Percentiles rank a stretch among this genome's conserved stretches.
Evolutionary conservation across 2,888 invertebrate species (phyloP).

Genomic region (Tachystola acroxantha): DNA sequence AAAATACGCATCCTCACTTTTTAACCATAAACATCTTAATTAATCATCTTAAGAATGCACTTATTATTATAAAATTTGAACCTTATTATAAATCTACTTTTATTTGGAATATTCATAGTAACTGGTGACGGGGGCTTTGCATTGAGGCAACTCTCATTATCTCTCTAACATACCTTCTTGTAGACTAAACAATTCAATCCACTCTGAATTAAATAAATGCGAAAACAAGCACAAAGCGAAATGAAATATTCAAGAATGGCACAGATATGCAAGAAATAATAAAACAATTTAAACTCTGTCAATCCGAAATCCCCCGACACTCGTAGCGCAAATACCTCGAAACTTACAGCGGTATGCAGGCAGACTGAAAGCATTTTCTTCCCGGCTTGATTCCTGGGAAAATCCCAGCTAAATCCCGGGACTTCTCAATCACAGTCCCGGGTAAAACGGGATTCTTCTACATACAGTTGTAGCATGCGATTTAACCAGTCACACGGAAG

Average conservation of each 20-base stretch:
- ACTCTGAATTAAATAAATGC: too few relatives aligned
- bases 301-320: slow-evolving; percentile 37
- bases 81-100: too few relatives aligned
- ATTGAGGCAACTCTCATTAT: too few relatives aligned
- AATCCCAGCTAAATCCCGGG: slow-evolving; percentile 34
- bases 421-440: slow-evolving; percentile 38
- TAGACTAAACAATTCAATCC: too few relatives aligned
- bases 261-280: slow-evolving; percentile 6
- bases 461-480: slow-evolving; percentile 14
- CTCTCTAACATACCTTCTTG: too few relatives aligned
- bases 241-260: neutral
- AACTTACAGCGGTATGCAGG: slow-evolving; percentile 30
- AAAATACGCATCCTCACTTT: too few relatives aligned
- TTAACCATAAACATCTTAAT: too few relatives aligned
- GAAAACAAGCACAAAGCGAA: too few relatives aligned
- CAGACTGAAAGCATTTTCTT: slow-evolving; percentile 32
- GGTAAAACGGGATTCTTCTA: slow-evolving; percentile 31
- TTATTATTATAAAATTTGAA: too few relatives aligned
- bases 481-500: neutral
- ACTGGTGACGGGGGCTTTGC: too few relatives aligned
- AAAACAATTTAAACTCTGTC: slow-evolving; percentile 38
- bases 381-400: slow-evolving; percentile 24
- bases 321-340: slow-evolving; percentile 20
- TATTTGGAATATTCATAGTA: too few relatives aligned
- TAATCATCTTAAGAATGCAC: too few relatives aligned